Evolutionary conservation across 2,113 vertebrate genomes (phyloP).

Genomic region (Mesitornis unicolor): DNA sequence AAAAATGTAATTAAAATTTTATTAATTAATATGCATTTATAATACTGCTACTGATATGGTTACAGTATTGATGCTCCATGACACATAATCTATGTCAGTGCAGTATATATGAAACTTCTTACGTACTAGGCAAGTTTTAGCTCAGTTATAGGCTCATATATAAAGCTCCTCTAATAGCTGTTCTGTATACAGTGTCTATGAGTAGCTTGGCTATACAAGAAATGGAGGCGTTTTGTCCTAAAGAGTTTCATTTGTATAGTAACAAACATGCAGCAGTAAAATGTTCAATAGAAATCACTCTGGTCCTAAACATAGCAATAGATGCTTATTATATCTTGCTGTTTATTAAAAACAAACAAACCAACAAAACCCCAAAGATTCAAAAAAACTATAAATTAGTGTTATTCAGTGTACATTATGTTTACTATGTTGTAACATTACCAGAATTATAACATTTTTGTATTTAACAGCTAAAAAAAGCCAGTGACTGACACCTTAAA

Average conservation of each 20-base stretch:
- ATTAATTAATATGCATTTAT: background rate
- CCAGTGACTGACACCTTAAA: background rate
- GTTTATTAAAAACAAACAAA: background rate
- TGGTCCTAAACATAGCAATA: background rate
- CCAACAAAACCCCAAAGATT: too few species aligned
- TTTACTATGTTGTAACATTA: background rate
- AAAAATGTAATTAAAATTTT: background rate
- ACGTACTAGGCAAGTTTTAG: background rate
- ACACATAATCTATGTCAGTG: too few species aligned
- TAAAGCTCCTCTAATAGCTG: background rate
- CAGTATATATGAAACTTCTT: background rate
- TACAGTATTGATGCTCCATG: background rate
- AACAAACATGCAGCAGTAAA: background rate
- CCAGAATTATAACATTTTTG: background rate
- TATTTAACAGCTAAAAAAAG: background rate
- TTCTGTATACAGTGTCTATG: too few species aligned
- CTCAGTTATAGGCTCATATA: background rate
- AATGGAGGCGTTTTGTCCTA: background rate
- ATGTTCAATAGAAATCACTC: background rate
- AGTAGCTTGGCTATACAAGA: background rate
- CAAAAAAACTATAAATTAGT: background rate
- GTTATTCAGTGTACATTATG: background rate
- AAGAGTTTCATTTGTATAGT: background rate
- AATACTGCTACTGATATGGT: background rate
- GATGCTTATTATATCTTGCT: background rate